Base-by-base conservation (phyloP, 1,140 invertebrate species). In the Brachionus koreanus region DNA sequence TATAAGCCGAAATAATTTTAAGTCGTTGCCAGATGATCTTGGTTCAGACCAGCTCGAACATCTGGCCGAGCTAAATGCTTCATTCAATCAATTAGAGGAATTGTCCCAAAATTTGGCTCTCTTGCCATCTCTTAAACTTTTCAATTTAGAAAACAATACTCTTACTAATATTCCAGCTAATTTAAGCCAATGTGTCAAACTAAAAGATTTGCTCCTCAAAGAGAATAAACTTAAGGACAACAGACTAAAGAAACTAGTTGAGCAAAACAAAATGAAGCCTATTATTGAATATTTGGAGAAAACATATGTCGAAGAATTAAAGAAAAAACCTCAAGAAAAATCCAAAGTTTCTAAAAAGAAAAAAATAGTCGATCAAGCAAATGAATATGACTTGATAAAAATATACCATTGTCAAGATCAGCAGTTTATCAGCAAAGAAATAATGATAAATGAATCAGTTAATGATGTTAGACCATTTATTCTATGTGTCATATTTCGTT, bases 131-230 rank as follows among this genome's bases (percentile, higher is more conserved):
- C 85, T 94, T 43, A 94, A 93, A 86, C 87, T 91, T 29, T 89
- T 94, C 42, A 92, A 94, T 87, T 85, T 94, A 2, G 89, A 90
- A 7, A 88, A 91, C 9, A 95, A 95, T 87, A 87, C 89, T 82
- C 85, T 94, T 23, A 90, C 88, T 72, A 84, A 86, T 4, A 86
- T 93, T 4, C 92, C 92, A 29, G 90, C 90, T 33, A 91, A 93
- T 86, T 79, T 93, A 3, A 89, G 90, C n/a, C 89, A 90, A 84
- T 91, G 92, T 85, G 82, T 88, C 0, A 93, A 93, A 87, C 86
- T 93, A 23, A 93, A 93, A 91, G 77, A 83, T 19, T 33, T 82
- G 39, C 46, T 65, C 25, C 35, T 63, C 7, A 65, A 74, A 65
- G 65, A 75, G 12, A 83, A 83, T 13, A 49, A 61, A 57, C 52